Evolutionary conservation across 2,888 invertebrate species (phyloP), one percentile per base, ranked within the genome.

Genomic region (Entomobrya proxima): DNA sequence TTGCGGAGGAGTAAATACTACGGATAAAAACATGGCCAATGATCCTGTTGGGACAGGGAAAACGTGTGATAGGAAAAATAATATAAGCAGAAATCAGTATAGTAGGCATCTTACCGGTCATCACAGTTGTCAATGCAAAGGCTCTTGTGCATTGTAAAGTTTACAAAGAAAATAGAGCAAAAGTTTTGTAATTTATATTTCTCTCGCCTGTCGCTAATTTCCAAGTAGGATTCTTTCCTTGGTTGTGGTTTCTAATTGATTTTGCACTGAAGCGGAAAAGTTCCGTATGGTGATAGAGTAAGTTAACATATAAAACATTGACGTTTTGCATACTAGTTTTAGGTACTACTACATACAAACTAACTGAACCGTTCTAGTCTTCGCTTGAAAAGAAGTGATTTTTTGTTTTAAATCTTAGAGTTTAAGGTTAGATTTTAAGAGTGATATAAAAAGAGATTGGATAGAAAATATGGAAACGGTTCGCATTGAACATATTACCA

Each of bases 391-490:
- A n/a, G n/a, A 40, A 67, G 67, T 67, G 67, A 67, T 67, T 40
- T 67, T 37, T 67, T 9, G 13, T 50, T 58, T 58, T 58, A 32
- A 30, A 58, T 1, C 9, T 55, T 1, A 13, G 3, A 24, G 24
- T 1, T 11, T 24, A 24, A 55, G 7, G 24, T 24, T 11, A 55
- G 11, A 21, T 2, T 11, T 2, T 18, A 24, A n/a, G 13, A 15
- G 35, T 9, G 18, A 61, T 61, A 72, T n/a, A 11, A 47, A 40
- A 9, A 67, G 21, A 72, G 9, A 32, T 18, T 9, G 11, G n/a
- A 13, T 40, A n/a, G 2, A 47, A 61, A 77, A 6, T n/a, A 85
- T 85, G 84, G 84, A 85, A 40, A 40, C 67, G 1, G 78, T 85
- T 15, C 77, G 78, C 9, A 75, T 85, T 21, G 85, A 85, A 15